Conservation (phyloP, 1,140 invertebrate species). For the Phocides pigmalion region DNA sequence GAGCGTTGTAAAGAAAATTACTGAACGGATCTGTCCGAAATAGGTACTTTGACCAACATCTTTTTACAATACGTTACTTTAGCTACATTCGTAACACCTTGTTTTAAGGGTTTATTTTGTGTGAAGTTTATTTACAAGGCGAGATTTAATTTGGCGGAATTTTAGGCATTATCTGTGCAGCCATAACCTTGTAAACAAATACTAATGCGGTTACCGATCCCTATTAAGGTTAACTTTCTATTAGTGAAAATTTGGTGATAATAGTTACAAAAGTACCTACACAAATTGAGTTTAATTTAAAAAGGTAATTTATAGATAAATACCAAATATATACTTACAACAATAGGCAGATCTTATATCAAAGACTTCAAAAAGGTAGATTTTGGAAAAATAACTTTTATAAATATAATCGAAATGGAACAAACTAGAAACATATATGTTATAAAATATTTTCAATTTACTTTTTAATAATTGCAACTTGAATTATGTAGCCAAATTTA, state of each 20-base stretch:
- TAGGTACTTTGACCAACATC: slow-evolving; percentile 49
- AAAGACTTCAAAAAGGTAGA: no score
- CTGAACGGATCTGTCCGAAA: slow-evolving; percentile 59
- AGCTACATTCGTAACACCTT: slow-evolving; percentile 25
- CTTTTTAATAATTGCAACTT: no score
- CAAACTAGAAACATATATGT: no score
- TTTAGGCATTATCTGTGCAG: slow-evolving; percentile 59
- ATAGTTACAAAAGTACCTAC: not conserved
- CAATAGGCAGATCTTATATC: no score
- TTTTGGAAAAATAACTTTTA: no score
- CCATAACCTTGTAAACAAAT: slow-evolving; percentile 66
- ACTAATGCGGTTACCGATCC: slow-evolving; percentile 58
- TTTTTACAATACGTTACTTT: slow-evolving; percentile 38
- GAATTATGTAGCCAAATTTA: no score
- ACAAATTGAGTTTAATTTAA: no score
- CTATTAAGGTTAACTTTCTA: slow-evolving; percentile 60
- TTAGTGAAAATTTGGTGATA: slow-evolving; percentile 44
- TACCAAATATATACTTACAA: no score
- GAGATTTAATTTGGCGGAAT: slow-evolving; percentile 47
- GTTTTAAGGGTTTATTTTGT: slow-evolving; percentile 46
- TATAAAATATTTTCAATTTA: no score
- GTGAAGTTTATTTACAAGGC: slow-evolving; percentile 24
- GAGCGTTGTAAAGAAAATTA: slow-evolving; percentile 76
- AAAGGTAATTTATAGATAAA: no score
- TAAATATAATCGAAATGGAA: no score